Percentiles rank a stretch among this genome's conserved stretches.
These are phyloP conservation scores for Sakesphorus luctuosus DNA, from an alignment of 2,113 vertebrate genomes.

Conservation along the genomic window DNA sequence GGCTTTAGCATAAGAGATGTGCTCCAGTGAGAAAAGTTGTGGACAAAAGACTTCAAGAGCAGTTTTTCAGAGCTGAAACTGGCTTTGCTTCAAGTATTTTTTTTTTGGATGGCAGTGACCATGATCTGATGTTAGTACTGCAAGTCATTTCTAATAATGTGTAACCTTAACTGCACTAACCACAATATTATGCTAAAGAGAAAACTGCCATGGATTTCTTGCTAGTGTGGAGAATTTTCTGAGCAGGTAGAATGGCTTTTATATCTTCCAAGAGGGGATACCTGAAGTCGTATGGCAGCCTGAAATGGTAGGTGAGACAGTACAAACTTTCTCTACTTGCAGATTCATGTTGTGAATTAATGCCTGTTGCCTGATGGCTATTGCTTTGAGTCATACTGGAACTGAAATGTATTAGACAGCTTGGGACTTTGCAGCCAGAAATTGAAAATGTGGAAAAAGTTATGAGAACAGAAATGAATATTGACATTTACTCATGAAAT, in stretches of 20 bases:
- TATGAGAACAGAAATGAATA: neutral
- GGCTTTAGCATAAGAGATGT: neutral
- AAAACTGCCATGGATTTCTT: neutral
- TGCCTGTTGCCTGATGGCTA: neutral
- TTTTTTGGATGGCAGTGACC: neutral
- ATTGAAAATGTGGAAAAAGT: neutral
- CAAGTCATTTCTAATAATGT: constrained; percentile 28
- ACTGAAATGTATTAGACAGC: neutral
- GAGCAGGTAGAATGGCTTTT: constrained; percentile 15
- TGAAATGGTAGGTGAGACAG: neutral
- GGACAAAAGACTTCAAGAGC: neutral
- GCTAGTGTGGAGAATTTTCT: neutral
- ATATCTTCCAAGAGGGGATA: neutral
- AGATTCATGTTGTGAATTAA: neutral
- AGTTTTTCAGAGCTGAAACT: constrained; percentile 13
- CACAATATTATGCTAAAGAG: neutral
- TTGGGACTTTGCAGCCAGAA: neutral
- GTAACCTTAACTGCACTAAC: neutral
- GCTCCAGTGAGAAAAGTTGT: neutral
- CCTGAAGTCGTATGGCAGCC: neutral
- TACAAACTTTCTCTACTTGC: constrained; percentile 1
- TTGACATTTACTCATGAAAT: neutral
- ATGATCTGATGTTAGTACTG: neutral
- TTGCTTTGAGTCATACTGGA: neutral
- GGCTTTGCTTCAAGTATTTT: constrained; percentile 2